Conservation (phyloP, 2,888 invertebrate genomes). For the Isotomurus palustris region DNA sequence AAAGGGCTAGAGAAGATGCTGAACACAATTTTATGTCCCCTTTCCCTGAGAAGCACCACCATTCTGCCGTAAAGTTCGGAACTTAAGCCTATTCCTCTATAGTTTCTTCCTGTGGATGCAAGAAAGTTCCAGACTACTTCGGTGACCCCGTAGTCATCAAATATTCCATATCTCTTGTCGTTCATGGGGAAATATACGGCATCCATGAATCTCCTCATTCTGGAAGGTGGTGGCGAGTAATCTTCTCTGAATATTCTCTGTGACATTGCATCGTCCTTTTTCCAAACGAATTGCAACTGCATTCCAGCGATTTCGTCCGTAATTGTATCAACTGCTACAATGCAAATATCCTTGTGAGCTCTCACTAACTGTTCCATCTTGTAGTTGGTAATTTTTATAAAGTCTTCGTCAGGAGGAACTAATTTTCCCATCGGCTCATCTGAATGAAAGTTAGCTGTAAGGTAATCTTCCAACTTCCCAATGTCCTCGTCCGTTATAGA, state of each 20-base stretch:
- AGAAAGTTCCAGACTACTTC: conserved; percentile 21
- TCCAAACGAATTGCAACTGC: conserved; percentile 21
- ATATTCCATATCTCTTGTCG: conserved; percentile 5
- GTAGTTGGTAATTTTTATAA: not conserved
- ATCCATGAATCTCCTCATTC: not conserved
- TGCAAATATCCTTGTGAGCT: not conserved
- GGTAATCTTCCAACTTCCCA: conserved; percentile 3
- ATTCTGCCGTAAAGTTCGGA: conserved; percentile 17
- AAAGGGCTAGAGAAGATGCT: conserved; percentile 21
- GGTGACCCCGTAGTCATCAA: conserved; percentile 10
- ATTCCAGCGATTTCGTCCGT: conserved; percentile 19
- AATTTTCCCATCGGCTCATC: conserved; percentile 9
- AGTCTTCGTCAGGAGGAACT: conserved; percentile 8
- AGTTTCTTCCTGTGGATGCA: not conserved
- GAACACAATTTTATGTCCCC: conserved; percentile 6
- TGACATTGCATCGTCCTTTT: conserved; percentile 9
- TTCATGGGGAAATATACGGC: conserved; percentile 3
- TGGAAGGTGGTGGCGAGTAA: not conserved
- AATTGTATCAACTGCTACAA: conserved; percentile 15
- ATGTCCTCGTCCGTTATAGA: conserved; percentile 5
- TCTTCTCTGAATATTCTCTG: not conserved
- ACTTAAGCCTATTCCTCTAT: conserved; percentile 15
- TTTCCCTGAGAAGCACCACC: conserved; percentile 1
- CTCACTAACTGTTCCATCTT: conserved; percentile 3
- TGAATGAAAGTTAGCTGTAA: conserved; percentile 8